Evolutionary conservation across 2,888 invertebrate genomes (phyloP), one percentile per base, ranked within the genome.

Genomic region (Chaitophorus viminalis): DNA sequence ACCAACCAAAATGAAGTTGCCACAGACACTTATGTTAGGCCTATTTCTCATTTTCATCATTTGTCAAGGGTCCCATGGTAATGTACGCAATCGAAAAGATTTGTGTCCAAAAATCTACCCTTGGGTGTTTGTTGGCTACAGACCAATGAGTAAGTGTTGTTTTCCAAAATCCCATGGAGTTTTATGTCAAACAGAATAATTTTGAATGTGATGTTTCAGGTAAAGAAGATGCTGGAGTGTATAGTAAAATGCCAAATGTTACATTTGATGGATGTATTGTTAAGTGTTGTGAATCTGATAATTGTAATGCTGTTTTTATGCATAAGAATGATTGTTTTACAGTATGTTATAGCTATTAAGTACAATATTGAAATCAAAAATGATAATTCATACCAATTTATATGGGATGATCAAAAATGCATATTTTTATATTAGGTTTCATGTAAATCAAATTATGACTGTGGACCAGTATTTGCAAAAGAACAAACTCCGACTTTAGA

Each of bases 271-370:
- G 74, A 74, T 95, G 95, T 92, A 93, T 95, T 88, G 92, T 93
- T 91, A 92, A 94, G 90, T 95, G 96, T 92, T 94, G 96, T 91
- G 90, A 93, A 81, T 91, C 94, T 89, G 92, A 93, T 82, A 92
- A 92, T 3, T 97, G 97, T 91, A 95, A 97, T 91, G 94, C 96
- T 89, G 96, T 95, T 6, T 94, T 97, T 91, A 94, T 95, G 91
- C 94, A 94, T 90, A 94, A 96, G 90, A 92, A 93, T 33, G 94
- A 94, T 89, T 97, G 97, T 91, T 97, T 94, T 91, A 95, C 96
- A 91, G 94, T 96, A 90, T 46, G 81, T 39, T 18, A 33, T 78
- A 52, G 60, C 60, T 78, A 31, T 31, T 29, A 70, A 14, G 46
- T 31, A 31, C 21, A 4, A 25, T 60, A 25, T 25, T 60, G 21